Evolutionary conservation across 2,888 invertebrate genomes (phyloP), one percentile per base, ranked within the genome.

Genomic region (Oscheius sp.): DNA sequence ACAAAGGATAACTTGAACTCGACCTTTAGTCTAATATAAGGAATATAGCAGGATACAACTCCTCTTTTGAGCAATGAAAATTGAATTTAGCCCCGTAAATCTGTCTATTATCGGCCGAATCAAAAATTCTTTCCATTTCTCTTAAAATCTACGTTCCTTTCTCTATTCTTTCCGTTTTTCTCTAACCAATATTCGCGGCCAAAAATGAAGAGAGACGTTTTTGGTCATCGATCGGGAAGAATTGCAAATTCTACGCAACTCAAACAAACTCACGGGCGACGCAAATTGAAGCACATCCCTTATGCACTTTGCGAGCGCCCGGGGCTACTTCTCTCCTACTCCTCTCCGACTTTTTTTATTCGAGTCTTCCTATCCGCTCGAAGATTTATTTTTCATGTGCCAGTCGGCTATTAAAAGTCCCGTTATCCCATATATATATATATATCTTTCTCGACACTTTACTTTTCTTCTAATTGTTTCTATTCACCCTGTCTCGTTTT

Each of bases 271-370:
- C 59, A 59, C 59, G 44, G 59, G 44, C 59, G 59, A 17, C 59
- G 59, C 59, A 59, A 59, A 59, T 59, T 59, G 59, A 44, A 59
- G 59, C 59, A 33, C 54, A 59, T 59, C 59, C 59, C 59, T 59
- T 59, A 59, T 59, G 59, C 59, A 59, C 59, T 59, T 59, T 54
- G 32, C 54, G 54, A 49, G 54, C 47, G 47, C 54, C 54, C 54
- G 33, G 54, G 54, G 54, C 54, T 54, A 47, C 47, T 47, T 24
- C 14, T 36, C 36, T 8, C 8, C 36, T 36, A 8, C 36, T 9
- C 9, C 47, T 47, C 47, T 9, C 47, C 47, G 47, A 47, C 47
- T 47, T 47, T 47, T 47, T 47, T 47, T 17, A 41, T 41, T 41
- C 36, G 36, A 8, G 8, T 14, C 36, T 36, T 14, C 36, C 8